Base-by-base conservation (phyloP, 1,140 invertebrate species). In the Contarinia nasturtii region DNA sequence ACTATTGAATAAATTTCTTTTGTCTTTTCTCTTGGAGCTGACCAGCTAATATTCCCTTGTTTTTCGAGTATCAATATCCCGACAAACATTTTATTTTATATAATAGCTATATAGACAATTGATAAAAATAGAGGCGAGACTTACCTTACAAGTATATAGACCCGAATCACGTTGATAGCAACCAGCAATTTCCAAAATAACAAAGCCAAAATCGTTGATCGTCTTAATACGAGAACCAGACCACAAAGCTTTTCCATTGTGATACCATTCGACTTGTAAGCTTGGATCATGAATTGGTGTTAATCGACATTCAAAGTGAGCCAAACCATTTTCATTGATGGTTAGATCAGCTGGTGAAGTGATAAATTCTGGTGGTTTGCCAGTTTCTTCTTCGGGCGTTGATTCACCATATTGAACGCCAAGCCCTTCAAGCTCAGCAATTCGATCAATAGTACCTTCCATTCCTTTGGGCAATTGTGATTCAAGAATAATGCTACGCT, bases 201-300 rank as follows among this genome's bases (percentile, higher is more conserved):
- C 88, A 57, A 89, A 92, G 22, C 89, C 89, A 66, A 93, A 93
- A 58, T 94, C 88, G 54, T 88, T 88, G 48, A 91, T 90, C 0
- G 85, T 90, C 60, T 90, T 90, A 47, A 91, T 79, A 62, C 87
- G 75, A 8, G 85, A 88, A 43, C 87, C 88, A 50, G 84, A 78
- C 55, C 82, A 76, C 41, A 94, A 68, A 10, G 87, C 75, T 68
- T 92, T 89, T 33, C 90, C 91, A 63, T 96, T 93, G 54, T 94
- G 89, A 75, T 81, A 95, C 91, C 91, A 96, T 67, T 95, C 91
- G 14, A 96, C 87, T 52, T 81, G 74, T 81, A 95, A 84, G 48
- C 82, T 87, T 1, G 86, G 82, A 67, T 95, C 90, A 55, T 88
- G 87, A 8, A 90, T 75, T n/a, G 91, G 91, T 47, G 79, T 76